phyloP scores from a whole-genome alignment of 2,888 invertebrate genomes.

The Drosophila differens region DNA sequence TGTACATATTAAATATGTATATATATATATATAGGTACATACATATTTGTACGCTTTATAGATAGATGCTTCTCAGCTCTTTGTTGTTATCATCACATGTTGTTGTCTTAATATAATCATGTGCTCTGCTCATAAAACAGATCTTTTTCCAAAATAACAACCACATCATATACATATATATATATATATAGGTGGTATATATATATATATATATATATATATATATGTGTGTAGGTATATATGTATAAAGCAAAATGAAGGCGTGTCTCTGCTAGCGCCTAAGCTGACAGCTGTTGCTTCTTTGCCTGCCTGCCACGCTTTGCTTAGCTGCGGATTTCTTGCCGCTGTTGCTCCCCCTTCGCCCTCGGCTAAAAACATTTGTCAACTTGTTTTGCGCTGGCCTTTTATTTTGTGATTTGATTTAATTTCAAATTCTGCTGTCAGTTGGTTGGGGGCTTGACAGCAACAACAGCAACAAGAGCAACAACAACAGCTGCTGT shows the following conservation, averaged over 20 bases:
- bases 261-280: slow-evolving; percentile 52
- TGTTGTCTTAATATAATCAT: slow-evolving; percentile 57
- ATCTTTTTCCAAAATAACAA: slow-evolving; percentile 53
- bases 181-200: slow-evolving; percentile 4
- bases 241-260: slow-evolving; percentile 43
- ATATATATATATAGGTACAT: not conserved
- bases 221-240: slow-evolving; percentile 9
- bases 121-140: slow-evolving; percentile 57
- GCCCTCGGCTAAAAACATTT: slow-evolving; percentile 29
- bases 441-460: slow-evolving; percentile 19
- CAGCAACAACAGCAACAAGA: slow-evolving; percentile 10
- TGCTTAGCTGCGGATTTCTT: not conserved
- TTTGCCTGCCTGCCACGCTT: not conserved
- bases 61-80: slow-evolving; percentile 32
- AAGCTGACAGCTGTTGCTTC: slow-evolving; percentile 39
- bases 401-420: slow-evolving; percentile 16
- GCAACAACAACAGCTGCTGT: slow-evolving; percentile 1
- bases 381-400: slow-evolving; percentile 49
- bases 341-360: not conserved
- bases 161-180: not conserved
- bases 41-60: slow-evolving; percentile 16
- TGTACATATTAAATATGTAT: not conserved
- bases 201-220: slow-evolving; percentile 16
- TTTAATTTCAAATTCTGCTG: slow-evolving; percentile 34
- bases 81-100: slow-evolving; percentile 15